Evolutionary conservation across 92 coral and sea anemone genomes (phyloP), one percentile per base, ranked within the genome.

Genomic region (Umimayanthus kanabou): DNA sequence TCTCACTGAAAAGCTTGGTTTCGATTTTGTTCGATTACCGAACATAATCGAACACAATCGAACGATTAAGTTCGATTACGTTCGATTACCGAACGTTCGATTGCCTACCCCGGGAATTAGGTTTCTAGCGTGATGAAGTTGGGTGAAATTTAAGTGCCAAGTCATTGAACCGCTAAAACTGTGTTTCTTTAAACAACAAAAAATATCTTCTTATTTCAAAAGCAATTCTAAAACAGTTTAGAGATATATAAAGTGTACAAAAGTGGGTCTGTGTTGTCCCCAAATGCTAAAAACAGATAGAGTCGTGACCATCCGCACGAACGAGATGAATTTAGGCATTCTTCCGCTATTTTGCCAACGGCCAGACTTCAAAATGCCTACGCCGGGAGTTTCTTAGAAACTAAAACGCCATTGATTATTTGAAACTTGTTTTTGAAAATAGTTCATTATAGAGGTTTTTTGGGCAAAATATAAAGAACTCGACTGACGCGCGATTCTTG

Each of bases 401-500:
- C 1, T 16, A 66, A 66, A 66, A 22, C 72, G 16, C 20, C 1
- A 18, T 43, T 43, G 49, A 43, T 43, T 4, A 5, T 43, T 43
- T 43, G 49, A 43, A 43, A 0, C 2, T 43, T 66, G 28, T 66
- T 66, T 66, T 66, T 66, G 30, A 66, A 66, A 66, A 22, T 66
- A 66, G 72, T 66, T 66, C 72, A 66, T 29, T 66, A 66, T 66
- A 66, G 30, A 66, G 72, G 72, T 10, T 66, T 15, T 66, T 43
- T 43, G 49, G 49, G 49, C 49, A 43, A 43, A 43, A 43, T 43
- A 43, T 43, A 3, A 43, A 43, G 72, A 66, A 22, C 6, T 66
- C 72, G 72, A 66, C 72, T 66, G 30, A 66, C 72, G 72, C 72
- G 72, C 72, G 72, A 10, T 66, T 66, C 72, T 66, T 66, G 72